Percentiles rank a stretch among this genome's conserved stretches.
These are phyloP conservation scores for Leguminivora glycinivorella DNA, from an alignment of 1,140 invertebrate species.

Conservation along the genomic window DNA sequence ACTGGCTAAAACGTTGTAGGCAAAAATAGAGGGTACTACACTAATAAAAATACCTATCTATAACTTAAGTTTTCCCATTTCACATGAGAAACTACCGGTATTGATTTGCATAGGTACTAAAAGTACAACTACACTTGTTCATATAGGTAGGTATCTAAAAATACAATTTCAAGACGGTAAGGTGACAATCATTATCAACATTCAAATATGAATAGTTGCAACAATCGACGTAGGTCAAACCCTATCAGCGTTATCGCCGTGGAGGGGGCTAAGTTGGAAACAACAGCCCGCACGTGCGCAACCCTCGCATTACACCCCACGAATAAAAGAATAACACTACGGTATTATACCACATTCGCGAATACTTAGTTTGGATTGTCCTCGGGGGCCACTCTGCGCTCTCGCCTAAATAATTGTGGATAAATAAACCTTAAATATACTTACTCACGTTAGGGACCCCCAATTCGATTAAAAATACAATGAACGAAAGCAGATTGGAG, in stretches of 20 bases:
- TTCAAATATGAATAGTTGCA: conserved; percentile 23
- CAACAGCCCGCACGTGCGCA: conserved; percentile 67
- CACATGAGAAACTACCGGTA: too few relatives aligned
- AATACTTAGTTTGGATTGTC: conserved; percentile 61
- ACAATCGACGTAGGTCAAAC: conserved; percentile 59
- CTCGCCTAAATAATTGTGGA: conserved; percentile 63
- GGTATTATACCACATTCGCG: conserved; percentile 59
- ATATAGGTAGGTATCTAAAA: not conserved
- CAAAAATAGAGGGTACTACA: too few relatives aligned
- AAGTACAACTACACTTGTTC: too few relatives aligned
- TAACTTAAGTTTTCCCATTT: too few relatives aligned
- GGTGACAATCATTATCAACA: conserved; percentile 21
- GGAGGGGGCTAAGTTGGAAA: conserved; percentile 42
- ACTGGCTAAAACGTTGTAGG: too few relatives aligned
- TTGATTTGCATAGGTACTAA: too few relatives aligned
- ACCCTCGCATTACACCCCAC: conserved; percentile 46
- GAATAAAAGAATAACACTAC: conserved; percentile 43
- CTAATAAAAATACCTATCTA: too few relatives aligned
- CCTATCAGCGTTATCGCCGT: conserved; percentile 46
- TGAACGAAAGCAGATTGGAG: conserved; percentile 40
- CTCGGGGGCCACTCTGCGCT: conserved; percentile 47
- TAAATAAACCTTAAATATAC: conserved; percentile 67
- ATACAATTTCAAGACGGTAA: not conserved
- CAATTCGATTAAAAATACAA: conserved; percentile 44
- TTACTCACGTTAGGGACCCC: conserved; percentile 40